These are phyloP conservation scores for Erebia ligea DNA, from an alignment of 2,888 invertebrate species.

Conservation along the genomic window DNA sequence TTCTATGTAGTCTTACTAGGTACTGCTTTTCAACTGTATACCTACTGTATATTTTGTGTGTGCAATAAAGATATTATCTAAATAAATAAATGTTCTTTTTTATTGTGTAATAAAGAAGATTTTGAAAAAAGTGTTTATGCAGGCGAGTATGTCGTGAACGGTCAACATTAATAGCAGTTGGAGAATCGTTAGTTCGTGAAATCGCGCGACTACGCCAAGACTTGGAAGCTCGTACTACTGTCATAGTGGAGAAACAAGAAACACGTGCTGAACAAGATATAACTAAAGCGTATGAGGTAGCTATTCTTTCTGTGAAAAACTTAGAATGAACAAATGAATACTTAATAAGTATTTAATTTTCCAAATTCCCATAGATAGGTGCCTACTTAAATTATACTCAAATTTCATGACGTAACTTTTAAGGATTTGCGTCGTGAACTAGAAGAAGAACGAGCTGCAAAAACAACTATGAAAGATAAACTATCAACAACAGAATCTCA, in stretches of 20 bases:
- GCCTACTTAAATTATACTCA: background rate
- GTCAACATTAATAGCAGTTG: slow-evolving; percentile 60
- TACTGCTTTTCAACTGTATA: no score
- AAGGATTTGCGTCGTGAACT: slow-evolving; percentile 62
- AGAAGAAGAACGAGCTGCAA: slow-evolving; percentile 64
- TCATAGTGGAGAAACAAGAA: slow-evolving; percentile 53
- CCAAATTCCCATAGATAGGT: background rate
- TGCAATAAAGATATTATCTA: no score
- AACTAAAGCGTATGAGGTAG: slow-evolving; percentile 57
- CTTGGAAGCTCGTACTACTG: slow-evolving; percentile 52
- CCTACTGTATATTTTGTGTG: no score
- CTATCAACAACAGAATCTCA: slow-evolving; percentile 63
- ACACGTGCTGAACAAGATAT: slow-evolving; percentile 51
- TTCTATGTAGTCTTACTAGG: no score
- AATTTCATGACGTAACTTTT: slow-evolving; percentile 1
- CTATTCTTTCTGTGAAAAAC: background rate
- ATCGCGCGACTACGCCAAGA: slow-evolving; percentile 65
- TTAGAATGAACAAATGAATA: background rate
- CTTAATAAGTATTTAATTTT: background rate
- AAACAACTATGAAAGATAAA: slow-evolving; percentile 60
- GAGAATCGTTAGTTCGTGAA: slow-evolving; percentile 70
- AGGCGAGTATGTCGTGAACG: slow-evolving; percentile 59
- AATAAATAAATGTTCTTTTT: no score
- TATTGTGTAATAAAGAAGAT: background rate
- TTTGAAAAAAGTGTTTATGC: background rate